Conservation (phyloP, 1,140 invertebrate species). For the Potamilus streckersoni region DNA sequence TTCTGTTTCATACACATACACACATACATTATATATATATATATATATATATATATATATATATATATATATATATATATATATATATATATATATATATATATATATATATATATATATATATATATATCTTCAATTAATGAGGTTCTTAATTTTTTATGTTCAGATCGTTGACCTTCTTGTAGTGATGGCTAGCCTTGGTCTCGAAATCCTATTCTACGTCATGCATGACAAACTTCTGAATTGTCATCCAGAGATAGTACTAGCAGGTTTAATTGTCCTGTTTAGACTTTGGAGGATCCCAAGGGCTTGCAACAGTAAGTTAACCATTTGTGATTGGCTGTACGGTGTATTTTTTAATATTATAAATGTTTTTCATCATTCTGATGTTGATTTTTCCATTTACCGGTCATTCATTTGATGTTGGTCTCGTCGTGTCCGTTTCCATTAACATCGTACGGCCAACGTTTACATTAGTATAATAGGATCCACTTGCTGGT, state of each 20-base stretch:
- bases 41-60: no score
- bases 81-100: no score
- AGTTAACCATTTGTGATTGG: neutral
- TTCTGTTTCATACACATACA: no score
- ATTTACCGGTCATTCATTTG: neutral
- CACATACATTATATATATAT: no score
- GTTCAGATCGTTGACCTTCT: constrained; percentile 19
- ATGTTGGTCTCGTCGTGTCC: neutral
- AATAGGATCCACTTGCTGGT: no score
- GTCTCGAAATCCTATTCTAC: constrained; percentile 13
- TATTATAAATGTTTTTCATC: neutral
- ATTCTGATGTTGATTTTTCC: neutral
- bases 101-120: no score
- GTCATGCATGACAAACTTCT: constrained; percentile 6
- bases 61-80: no score
- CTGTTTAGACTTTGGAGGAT: constrained; percentile 25
- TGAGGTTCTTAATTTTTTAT: neutral
- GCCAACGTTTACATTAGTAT: neutral
- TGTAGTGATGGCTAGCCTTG: constrained; percentile 18
- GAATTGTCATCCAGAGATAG: constrained; percentile 1
- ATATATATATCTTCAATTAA: no score
- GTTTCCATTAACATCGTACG: neutral
- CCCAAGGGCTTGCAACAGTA: constrained; percentile 25
- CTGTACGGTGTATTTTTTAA: neutral
- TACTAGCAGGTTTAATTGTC: constrained; percentile 16